Evolutionary conservation across 92 coral and sea anemone genomes (phyloP).

Genomic region (Porites evermanni): DNA sequence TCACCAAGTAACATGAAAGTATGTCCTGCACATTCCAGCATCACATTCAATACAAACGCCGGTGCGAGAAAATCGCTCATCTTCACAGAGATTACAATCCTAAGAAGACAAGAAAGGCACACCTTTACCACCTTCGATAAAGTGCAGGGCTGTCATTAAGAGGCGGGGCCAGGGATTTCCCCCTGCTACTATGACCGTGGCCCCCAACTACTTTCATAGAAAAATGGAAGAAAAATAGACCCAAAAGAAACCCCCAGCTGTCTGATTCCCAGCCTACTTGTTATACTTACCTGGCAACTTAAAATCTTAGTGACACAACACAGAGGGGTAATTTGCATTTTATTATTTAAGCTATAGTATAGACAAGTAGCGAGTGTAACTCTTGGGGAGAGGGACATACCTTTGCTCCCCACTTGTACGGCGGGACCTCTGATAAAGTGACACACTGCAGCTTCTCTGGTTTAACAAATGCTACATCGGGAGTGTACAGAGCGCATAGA

Average conservation of each 20-base stretch:
- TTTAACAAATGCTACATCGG: constrained; percentile 96
- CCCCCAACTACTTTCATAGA: no score
- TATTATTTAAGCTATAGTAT: no score
- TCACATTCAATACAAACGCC: constrained; percentile 98
- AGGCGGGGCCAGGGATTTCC: no score
- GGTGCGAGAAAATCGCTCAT: constrained; percentile 85
- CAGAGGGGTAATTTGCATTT: no score
- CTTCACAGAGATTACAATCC: constrained; percentile 98
- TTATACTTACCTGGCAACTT: no score
- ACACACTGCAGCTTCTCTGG: constrained; percentile 94
- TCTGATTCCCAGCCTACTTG: no score
- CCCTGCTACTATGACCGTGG: no score
- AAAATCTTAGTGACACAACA: no score
- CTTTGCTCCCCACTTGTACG: constrained; percentile 96
- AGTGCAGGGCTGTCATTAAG: no score
- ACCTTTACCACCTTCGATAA: neutral
- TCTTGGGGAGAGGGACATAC: constrained; percentile 23
- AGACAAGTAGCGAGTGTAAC: neutral
- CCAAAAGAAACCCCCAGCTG: no score
- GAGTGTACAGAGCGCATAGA: constrained; percentile 96
- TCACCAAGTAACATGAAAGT: constrained; percentile 97
- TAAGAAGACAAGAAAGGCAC: neutral
- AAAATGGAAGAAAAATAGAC: no score
- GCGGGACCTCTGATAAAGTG: constrained; percentile 88
- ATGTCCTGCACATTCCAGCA: constrained; percentile 97